Percentiles rank a stretch among this genome's conserved stretches.
phyloP scores from a whole-genome alignment of 2,888 invertebrate genomes.

The Diaperis boleti region DNA sequence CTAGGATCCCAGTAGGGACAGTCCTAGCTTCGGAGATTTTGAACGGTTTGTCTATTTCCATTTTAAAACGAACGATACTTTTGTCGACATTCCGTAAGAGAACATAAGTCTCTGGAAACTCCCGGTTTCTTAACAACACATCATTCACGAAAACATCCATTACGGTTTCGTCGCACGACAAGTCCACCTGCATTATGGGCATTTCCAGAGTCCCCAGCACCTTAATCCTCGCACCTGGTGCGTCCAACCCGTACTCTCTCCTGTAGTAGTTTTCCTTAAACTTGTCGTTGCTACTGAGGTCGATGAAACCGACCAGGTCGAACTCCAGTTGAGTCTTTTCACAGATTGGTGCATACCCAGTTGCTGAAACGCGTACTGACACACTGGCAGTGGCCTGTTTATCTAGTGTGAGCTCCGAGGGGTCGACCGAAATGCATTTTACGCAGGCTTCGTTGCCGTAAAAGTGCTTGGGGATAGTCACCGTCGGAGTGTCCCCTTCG shows the following conservation, averaged over 20 bases:
- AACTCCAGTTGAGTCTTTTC: constrained; percentile 38
- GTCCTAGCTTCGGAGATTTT: constrained; percentile 23
- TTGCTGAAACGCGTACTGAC: neutral
- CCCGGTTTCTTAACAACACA: constrained; percentile 43
- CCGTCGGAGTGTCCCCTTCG: neutral
- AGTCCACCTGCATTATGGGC: constrained; percentile 47
- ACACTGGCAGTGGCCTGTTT: constrained; percentile 1
- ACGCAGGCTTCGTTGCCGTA: constrained; percentile 18
- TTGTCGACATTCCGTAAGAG: constrained; percentile 48
- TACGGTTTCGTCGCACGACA: constrained; percentile 43
- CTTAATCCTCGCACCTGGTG: constrained; percentile 44
- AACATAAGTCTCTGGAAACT: constrained; percentile 36
- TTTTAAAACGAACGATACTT: constrained; percentile 40
- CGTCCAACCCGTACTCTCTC: constrained; percentile 45
- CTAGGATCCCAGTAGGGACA: constrained; percentile 7
- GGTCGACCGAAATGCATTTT: neutral
- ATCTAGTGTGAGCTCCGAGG: neutral
- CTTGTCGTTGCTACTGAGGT: constrained; percentile 45
- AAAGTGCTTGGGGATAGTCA: neutral
- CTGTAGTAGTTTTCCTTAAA: constrained; percentile 53
- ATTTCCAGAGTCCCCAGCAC: constrained; percentile 46
- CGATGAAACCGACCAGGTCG: constrained; percentile 49
- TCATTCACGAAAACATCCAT: constrained; percentile 52
- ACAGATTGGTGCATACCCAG: neutral
- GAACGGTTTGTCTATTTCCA: constrained; percentile 43